Conservation (phyloP, 2,888 invertebrate genomes). For the Tachina fera region DNA sequence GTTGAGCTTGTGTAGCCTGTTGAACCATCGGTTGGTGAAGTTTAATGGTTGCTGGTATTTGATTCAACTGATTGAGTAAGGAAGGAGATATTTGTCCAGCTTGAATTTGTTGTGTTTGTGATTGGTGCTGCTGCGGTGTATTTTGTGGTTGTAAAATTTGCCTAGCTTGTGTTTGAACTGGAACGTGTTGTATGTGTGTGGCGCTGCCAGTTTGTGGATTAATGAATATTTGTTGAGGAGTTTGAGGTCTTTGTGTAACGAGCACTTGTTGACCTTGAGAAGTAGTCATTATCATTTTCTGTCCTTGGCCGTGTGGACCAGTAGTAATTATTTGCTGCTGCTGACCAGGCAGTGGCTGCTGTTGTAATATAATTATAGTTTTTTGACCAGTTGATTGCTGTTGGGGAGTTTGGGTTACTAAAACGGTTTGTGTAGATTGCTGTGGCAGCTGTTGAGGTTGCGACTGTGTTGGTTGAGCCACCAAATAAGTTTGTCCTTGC, state of each 20-base stretch:
- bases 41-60: conserved; percentile 83
- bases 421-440: conserved; percentile 84
- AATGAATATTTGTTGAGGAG: conserved; percentile 75
- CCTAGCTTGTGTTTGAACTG: conserved; percentile 56
- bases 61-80: conserved; percentile 80
- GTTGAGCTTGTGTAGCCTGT: conserved; percentile 75
- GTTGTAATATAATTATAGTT: conserved; percentile 88
- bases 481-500: conserved; percentile 86
- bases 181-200: conserved; percentile 74
- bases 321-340: conserved; percentile 78
- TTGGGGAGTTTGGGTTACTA: conserved; percentile 87
- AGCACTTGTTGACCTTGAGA: conserved; percentile 87
- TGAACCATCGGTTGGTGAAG: conserved; percentile 82
- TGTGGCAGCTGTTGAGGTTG: conserved; percentile 83
- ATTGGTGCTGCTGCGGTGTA: conserved; percentile 75
- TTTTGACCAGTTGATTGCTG: conserved; percentile 87
- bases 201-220: conserved; percentile 75
- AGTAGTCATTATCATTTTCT: conserved; percentile 87
- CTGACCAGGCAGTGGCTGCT: conserved; percentile 82
- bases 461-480: conserved; percentile 85
- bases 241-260: conserved; percentile 84
- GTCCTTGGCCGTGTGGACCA: conserved; percentile 79
- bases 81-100: conserved; percentile 84
- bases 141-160: conserved; percentile 80
- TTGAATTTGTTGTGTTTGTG: conserved; percentile 74